Evolutionary conservation across 2,888 invertebrate species (phyloP), one percentile per base, ranked within the genome.

Genomic region (Periphyllus acericola): DNA sequence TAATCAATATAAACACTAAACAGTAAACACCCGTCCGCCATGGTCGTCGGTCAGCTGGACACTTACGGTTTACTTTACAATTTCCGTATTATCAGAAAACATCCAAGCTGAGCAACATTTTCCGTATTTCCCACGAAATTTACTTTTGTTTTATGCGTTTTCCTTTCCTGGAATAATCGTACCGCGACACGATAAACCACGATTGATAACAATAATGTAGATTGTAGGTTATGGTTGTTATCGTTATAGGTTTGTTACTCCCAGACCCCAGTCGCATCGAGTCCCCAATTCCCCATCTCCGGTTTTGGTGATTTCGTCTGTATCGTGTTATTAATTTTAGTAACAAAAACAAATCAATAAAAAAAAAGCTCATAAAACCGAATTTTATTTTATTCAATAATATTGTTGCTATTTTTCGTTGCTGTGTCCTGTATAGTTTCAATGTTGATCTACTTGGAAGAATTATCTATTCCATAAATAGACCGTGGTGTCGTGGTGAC

Each of bases 61-160:
- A 66, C 52, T 66, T 80, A 66, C 36, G 36, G 80, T 36, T 60
- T 79, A n/a, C 68, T 71, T 80, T 80, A n/a, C 60, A n/a, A n/a
- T 66, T 66, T 80, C 9, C 9, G 36, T 34, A 80, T 60, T 80
- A 80, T 80, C 80, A 80, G 60, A 80, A 80, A 66, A 19, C 19
- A 25, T 80, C 60, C 82, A 82, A 71, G 82, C 82, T 82, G 82
- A 71, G 82, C 82, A 82, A 82, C 71, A 82, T 82, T 71, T 71
- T 82, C 82, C 32, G 82, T 14, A 32, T 82, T 82, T 71, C 71
- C 29, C 82, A 71, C 46, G 40, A 40, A 83, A 32, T 71, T 17
- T 29, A 71, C 71, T 32, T 71, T 68, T 71, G 32, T 29, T 71
- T n/a, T 25, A 52, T 60, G 60, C 21, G 25, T 60, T 60, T 60